phyloP scores from a whole-genome alignment of 2,888 invertebrate species.

The Ectemnius continuus region DNA sequence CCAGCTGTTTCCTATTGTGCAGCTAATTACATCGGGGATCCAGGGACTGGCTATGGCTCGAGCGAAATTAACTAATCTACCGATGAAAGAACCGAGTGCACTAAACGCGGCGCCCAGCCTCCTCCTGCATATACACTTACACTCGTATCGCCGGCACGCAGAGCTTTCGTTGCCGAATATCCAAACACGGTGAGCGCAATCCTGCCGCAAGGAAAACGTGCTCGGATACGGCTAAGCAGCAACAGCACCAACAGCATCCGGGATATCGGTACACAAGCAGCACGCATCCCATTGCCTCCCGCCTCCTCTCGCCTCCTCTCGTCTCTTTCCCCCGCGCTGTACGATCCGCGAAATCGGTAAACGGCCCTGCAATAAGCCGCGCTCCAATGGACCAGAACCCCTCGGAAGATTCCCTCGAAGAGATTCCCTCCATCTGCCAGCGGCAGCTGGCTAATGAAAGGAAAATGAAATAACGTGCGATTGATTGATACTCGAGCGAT shows the following conservation, averaged over 20 bases:
- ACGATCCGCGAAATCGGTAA: no score
- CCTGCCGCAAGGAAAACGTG: conserved; percentile 24
- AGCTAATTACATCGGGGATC: conserved; percentile 74
- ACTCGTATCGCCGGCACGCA: conserved; percentile 25
- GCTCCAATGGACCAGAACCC: no score
- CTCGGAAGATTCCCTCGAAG: no score
- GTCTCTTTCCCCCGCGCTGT: no score
- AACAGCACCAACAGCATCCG: conserved; percentile 26
- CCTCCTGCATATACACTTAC: conserved; percentile 34
- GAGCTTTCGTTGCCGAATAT: conserved; percentile 32
- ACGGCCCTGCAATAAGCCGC: no score
- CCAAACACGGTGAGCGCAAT: conserved; percentile 1
- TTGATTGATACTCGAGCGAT: no score
- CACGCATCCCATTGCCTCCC: no score
- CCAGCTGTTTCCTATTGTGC: conserved; percentile 73
- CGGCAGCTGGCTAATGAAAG: no score
- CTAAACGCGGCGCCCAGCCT: conserved; percentile 48
- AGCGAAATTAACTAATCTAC: conserved; percentile 74
- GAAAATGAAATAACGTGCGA: no score
- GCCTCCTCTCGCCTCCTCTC: no score
- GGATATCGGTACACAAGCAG: no score
- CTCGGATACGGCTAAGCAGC: conserved; percentile 33
- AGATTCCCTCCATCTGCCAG: no score
- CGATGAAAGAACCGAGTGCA: conserved; percentile 67
- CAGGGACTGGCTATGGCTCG: conserved; percentile 61